phyloP scores from a whole-genome alignment of 2,888 invertebrate genomes.

The Odontomyia ornata region DNA sequence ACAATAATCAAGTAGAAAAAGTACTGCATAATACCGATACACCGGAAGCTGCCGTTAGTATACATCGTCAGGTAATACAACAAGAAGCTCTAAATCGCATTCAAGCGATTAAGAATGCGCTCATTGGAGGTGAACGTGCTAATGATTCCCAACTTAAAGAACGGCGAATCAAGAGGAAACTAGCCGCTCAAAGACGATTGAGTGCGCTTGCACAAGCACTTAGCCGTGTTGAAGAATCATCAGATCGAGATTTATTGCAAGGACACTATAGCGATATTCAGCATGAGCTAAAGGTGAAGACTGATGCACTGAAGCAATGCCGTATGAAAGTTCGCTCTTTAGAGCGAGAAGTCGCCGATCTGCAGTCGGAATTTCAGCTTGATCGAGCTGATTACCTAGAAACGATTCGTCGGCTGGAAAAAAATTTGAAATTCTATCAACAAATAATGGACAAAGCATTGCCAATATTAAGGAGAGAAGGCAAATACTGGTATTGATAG shows the following conservation, averaged over 20 bases:
- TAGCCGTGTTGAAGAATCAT: constrained; percentile 71
- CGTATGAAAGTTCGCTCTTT: constrained; percentile 73
- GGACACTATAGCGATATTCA: constrained; percentile 81
- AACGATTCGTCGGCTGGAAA: constrained; percentile 78
- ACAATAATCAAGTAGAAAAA: not conserved
- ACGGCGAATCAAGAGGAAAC: constrained; percentile 72
- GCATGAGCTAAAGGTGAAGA: constrained; percentile 78
- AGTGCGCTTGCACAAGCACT: constrained; percentile 69
- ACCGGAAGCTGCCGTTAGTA: not conserved
- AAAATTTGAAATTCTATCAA: constrained; percentile 72
- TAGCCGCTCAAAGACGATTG: constrained; percentile 73
- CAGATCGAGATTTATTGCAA: constrained; percentile 75
- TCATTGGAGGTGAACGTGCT: constrained; percentile 83
- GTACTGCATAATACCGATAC: not conserved
- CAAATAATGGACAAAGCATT: constrained; percentile 74
- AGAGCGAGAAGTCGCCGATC: constrained; percentile 77
- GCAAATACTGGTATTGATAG: constrained; percentile 71
- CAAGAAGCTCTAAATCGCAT: constrained; percentile 62
- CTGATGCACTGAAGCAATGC: constrained; percentile 72
- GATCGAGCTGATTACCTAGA: constrained; percentile 86
- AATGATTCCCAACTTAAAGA: constrained; percentile 77
- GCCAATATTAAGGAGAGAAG: constrained; percentile 75
- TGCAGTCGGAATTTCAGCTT: constrained; percentile 82
- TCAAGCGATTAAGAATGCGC: constrained; percentile 74
- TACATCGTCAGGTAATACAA: constrained; percentile 50